A percentile compares a stretch with the other conserved stretches of the same genome.
phyloP scores from a whole-genome alignment of 2,888 invertebrate species.

The Pseudanteris insignis region DNA sequence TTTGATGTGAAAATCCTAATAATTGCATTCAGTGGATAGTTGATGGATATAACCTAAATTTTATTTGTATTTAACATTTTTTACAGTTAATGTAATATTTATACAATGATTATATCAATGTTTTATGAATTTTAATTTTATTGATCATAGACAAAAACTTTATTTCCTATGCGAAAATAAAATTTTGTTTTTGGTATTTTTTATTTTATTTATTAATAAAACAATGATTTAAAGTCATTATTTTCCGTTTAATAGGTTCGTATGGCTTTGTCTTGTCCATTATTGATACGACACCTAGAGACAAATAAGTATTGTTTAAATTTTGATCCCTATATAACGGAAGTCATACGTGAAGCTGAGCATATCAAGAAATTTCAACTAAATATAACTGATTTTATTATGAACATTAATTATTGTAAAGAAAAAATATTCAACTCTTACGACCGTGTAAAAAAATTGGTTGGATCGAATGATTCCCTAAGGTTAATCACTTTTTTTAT shows the following conservation, averaged over 20 bases:
- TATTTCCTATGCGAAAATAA: too few species aligned
- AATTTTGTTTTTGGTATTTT: neutral
- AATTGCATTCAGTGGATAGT: too few species aligned
- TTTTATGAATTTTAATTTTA: too few species aligned
- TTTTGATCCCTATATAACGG: conserved; percentile 77
- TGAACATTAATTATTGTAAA: conserved; percentile 78
- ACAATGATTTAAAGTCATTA: too few species aligned
- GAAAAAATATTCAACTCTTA: conserved; percentile 74
- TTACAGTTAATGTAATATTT: too few species aligned
- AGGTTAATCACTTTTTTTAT: conserved; percentile 42
- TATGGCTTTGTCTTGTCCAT: conserved; percentile 75
- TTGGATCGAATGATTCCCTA: conserved; percentile 71
- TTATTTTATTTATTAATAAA: neutral
- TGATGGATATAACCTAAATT: too few species aligned
- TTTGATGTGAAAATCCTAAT: too few species aligned
- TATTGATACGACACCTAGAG: conserved; percentile 74
- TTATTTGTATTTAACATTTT: too few species aligned
- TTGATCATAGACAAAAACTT: too few species aligned
- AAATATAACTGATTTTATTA: conserved; percentile 79
- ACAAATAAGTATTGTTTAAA: conserved; percentile 76
- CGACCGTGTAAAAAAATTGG: conserved; percentile 72
- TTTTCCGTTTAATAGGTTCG: conserved; percentile 73
- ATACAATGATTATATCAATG: too few species aligned
- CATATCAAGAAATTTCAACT: conserved; percentile 81
- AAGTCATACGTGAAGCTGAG: conserved; percentile 82